phyloP scores from a whole-genome alignment of 2,888 invertebrate species.

The Lasioglossum marginatum region DNA sequence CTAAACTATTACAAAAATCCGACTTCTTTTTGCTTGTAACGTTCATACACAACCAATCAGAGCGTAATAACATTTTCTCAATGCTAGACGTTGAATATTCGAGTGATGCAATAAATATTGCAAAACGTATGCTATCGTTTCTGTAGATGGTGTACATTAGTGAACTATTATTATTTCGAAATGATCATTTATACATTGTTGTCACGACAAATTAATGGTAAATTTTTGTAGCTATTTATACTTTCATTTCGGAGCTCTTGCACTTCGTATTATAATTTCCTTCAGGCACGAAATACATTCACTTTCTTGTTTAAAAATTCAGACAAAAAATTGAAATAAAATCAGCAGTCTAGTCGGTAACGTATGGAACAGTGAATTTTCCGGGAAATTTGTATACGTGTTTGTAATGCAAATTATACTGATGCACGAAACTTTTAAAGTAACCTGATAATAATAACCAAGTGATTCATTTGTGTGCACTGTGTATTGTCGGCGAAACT shows the following conservation, averaged over 20 bases:
- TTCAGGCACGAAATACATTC: neutral
- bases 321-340: neutral
- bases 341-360: neutral
- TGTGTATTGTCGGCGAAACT: conserved; percentile 4
- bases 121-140: neutral
- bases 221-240: neutral
- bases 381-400: neutral
- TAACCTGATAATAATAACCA: neutral
- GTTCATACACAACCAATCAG: neutral
- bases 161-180: neutral
- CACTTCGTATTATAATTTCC: neutral
- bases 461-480: neutral
- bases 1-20: neutral
- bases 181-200: neutral
- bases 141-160: neutral
- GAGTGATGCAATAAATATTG: neutral
- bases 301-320: neutral
- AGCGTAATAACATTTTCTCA: neutral
- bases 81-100: neutral
- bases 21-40: neutral
- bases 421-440: neutral
- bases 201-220: neutral
- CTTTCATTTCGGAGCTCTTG: neutral
- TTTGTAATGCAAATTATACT: neutral
- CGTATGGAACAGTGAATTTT: neutral